Evolutionary conservation across 2,888 invertebrate species (phyloP).

Genomic region (Spilarctia lutea): DNA sequence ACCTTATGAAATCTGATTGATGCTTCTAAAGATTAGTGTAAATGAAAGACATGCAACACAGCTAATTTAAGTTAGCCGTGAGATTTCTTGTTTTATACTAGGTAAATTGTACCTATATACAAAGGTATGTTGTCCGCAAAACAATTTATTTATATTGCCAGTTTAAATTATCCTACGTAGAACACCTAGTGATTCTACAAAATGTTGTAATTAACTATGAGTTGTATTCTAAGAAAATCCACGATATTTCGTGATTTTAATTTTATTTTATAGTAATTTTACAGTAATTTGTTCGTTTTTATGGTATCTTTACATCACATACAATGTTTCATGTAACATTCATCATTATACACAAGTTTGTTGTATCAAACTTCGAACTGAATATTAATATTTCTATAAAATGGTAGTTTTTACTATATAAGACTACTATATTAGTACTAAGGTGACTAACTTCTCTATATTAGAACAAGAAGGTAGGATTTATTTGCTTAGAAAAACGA

Average conservation of each 20-base stretch:
- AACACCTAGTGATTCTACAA: neutral
- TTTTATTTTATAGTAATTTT: neutral
- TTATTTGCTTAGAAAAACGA: neutral
- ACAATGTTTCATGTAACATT: no score
- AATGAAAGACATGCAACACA: constrained; percentile 23
- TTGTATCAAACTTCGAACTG: no score
- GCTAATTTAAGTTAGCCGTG: constrained; percentile 28
- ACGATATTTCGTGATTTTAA: no score
- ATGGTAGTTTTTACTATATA: no score
- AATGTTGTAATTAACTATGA: no score
- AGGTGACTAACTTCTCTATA: neutral
- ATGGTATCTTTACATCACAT: no score
- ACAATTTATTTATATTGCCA: neutral
- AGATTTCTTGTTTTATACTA: constrained; percentile 18
- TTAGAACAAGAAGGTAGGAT: neutral
- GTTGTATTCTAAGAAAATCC: no score
- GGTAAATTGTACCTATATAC: neutral
- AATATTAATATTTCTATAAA: no score
- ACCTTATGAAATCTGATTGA: neutral
- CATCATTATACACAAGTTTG: no score
- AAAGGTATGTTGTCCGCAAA: neutral
- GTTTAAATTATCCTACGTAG: neutral
- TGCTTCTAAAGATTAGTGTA: neutral
- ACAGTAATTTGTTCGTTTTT: no score
- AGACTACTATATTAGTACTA: no score